These are phyloP conservation scores for Callyntrura sp. DNA, from an alignment of 2,888 invertebrate species.

Conservation along the genomic window DNA sequence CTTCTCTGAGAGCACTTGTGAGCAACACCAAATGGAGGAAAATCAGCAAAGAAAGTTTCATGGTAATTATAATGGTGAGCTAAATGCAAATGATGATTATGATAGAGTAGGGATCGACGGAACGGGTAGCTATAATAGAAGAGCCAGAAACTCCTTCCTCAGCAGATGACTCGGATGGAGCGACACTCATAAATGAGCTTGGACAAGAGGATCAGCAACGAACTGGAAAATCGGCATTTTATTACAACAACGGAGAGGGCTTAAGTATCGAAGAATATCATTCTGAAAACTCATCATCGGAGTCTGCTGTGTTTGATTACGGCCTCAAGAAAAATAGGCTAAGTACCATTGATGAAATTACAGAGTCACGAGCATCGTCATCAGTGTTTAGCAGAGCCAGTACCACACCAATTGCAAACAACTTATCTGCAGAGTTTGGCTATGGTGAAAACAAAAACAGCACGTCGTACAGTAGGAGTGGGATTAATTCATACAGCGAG, in stretches of 20 bases:
- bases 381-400: constrained; percentile 60
- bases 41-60: constrained; percentile 64
- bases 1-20: constrained; percentile 58
- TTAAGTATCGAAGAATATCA: constrained; percentile 82
- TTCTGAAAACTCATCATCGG: constrained; percentile 74
- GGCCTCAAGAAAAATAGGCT: constrained; percentile 78
- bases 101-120: constrained; percentile 25
- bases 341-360: constrained; percentile 83
- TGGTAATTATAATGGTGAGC: constrained; percentile 75
- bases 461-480: neutral
- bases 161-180: constrained; percentile 81
- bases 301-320: constrained; percentile 73
- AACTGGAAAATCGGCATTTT: constrained; percentile 72
- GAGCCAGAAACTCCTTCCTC: constrained; percentile 83
- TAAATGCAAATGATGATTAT: constrained; percentile 72
- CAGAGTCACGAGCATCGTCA: constrained; percentile 79
- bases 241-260: constrained; percentile 57
- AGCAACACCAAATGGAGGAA: constrained; percentile 50
- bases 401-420: constrained; percentile 44
- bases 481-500: constrained; percentile 54
- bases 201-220: constrained; percentile 55
- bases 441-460: constrained; percentile 28
- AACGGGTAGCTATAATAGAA: constrained; percentile 80
- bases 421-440: constrained; percentile 66
- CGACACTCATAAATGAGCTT: constrained; percentile 75